Evolutionary conservation across 1,140 invertebrate genomes (phyloP).

Genomic region (Danaus plexippus): DNA sequence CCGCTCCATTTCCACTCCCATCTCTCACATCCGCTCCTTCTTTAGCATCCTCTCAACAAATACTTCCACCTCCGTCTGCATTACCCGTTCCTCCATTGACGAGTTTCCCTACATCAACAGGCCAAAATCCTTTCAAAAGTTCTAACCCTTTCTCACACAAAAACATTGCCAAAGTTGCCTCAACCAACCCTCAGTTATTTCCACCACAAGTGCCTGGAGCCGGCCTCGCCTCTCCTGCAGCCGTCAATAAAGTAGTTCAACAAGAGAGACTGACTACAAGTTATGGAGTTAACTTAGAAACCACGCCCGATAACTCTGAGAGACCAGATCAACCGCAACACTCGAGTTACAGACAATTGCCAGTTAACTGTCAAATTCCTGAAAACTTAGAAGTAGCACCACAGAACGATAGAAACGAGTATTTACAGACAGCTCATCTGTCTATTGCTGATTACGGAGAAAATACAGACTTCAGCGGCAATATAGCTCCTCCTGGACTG

Average conservation of each 20-base stretch:
- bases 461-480: conserved; percentile 64
- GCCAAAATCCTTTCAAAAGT: conserved; percentile 57
- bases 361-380: conserved; percentile 43
- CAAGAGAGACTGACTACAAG: conserved; percentile 41
- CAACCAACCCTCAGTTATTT: conserved; percentile 32
- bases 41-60: conserved; percentile 17
- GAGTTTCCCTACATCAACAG: conserved; percentile 35
- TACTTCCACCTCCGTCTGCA: conserved; percentile 13
- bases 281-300: conserved; percentile 73
- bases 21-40: conserved; percentile 28
- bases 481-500: conserved; percentile 74
- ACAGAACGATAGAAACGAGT: conserved; percentile 79
- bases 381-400: conserved; percentile 76
- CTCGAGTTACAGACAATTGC: conserved; percentile 36
- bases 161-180: conserved; percentile 32
- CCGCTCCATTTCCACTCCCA: conserved; percentile 12
- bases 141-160: conserved; percentile 59
- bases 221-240: conserved; percentile 38
- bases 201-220: conserved; percentile 28
- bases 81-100: conserved; percentile 28
- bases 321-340: conserved; percentile 69
- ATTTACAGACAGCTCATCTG: conserved; percentile 80
- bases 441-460: conserved; percentile 72
- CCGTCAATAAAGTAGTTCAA: conserved; percentile 42
- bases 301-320: conserved; percentile 77